Percentiles rank a stretch among this genome's conserved stretches.
phyloP scores from a whole-genome alignment of 1,140 invertebrate genomes.

The Atta cephalotes region DNA sequence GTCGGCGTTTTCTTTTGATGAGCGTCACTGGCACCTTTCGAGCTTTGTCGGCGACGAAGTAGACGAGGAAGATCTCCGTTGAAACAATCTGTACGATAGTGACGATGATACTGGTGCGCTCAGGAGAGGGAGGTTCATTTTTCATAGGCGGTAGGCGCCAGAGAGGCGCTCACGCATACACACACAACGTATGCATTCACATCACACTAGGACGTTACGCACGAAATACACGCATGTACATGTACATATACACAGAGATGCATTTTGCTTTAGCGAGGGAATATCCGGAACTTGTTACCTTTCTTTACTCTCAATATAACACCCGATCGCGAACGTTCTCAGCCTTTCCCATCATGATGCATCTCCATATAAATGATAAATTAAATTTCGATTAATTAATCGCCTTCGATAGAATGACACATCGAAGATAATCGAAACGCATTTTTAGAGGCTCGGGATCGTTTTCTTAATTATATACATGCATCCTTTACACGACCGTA shows the following conservation, averaged over 20 bases:
- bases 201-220: slow-evolving; percentile 25
- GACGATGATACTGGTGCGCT: slow-evolving; percentile 71
- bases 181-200: slow-evolving; percentile 43
- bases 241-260: slow-evolving; percentile 30
- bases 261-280: slow-evolving; percentile 61
- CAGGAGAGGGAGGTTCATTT: slow-evolving; percentile 81
- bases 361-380: background rate
- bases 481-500: background rate
- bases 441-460: background rate
- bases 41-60: slow-evolving; percentile 40
- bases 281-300: slow-evolving; percentile 53
- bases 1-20: slow-evolving; percentile 56
- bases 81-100: slow-evolving; percentile 69
- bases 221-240: background rate
- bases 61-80: slow-evolving; percentile 41
- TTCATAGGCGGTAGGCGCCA: slow-evolving; percentile 83
- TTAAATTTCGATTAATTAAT: background rate
- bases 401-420: background rate
- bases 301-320: slow-evolving; percentile 64
- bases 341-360: background rate
- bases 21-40: slow-evolving; percentile 52
- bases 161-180: slow-evolving; percentile 78
- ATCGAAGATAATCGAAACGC: background rate
- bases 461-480: slow-evolving; percentile 12
- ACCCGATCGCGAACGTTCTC: slow-evolving; percentile 58